Base-by-base conservation (phyloP, 53 echinoderm and acorn worm species). In the Patiria pectinifera region DNA sequence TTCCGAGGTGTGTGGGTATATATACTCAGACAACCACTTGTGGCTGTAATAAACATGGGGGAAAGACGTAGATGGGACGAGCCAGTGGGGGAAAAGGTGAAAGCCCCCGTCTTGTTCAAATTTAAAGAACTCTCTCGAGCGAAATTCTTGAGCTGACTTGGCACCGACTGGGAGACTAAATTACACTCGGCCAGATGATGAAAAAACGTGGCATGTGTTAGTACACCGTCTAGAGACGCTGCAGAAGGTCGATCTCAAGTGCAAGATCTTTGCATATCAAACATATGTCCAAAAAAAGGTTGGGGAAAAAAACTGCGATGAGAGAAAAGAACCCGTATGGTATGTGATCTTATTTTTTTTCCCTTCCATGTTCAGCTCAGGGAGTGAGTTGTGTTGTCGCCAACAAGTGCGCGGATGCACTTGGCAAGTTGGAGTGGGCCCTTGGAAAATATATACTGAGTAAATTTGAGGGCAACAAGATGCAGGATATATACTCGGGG, bases 91-190 rank as follows among this genome's bases (percentile, higher is more conserved):
- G 48, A 72, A 71, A 11, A 21, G 48, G 22, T 46, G 77, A 19
- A 45, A 78, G 24, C 22, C 78, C 12, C 48, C 22, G 69, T 80
- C 69, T 66, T 90, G 82, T 81, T 80, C 82, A 90, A 90, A 90
- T 90, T 90, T 79, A 46, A 61, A 90, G 80, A 90, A 49, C 61
- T 69, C 44, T 81, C 90, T 23, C 22, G 45, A 81, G 77, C 80
- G 81, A 81, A 69, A 45, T 80, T 46, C 46, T 60, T 11, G 24
- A 4, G 48, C 22, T 19, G 89, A 12, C 18, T 47, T 35, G 87
- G 78, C 76, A 87, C 87, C 87, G 70, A 6, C 47, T 19, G 21
- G 61, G 44, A 24, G 74, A n/a, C 74, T 9, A 24, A 23, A 74
- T 74, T 74, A 74, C n/a, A 74, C 22, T 24, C 74, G 60, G n/a